Evolutionary conservation across 2,888 invertebrate species (phyloP), one percentile per base, ranked within the genome.

Genomic region (Ornithoptera alexandrae): DNA sequence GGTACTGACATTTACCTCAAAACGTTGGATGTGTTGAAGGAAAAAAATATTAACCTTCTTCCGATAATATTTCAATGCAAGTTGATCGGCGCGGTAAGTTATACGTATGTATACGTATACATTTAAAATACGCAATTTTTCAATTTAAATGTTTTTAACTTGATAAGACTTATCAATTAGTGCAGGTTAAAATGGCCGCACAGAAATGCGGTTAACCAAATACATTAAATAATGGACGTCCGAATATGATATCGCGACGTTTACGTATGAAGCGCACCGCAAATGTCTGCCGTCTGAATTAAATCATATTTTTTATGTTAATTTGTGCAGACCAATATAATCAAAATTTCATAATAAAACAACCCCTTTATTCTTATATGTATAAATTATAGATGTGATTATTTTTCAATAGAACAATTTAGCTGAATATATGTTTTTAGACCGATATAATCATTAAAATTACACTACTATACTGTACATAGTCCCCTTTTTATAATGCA

Each of bases 191-290:
- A 58, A 58, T 58, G 57, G 12, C 22, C 12, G 57, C 24, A n/a
- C 57, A 3, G 57, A 58, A 58, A 53, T 20, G 57, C n/a, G 57
- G 57, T 58, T 58, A 58, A 58, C 57, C 57, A 22, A 2, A 58
- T 58, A 58, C 22, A 22, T 58, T 22, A 58, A 58, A 58, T 58
- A 15, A 58, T 58, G 15, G 57, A 1, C 57, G 22, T 22, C n/a
- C 5, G 12, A 7, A 20, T 57, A 22, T 22, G 12, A 58, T 58
- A 15, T 7, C n/a, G n/a, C n/a, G 20, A 20, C 22, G 10, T n/a
- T 58, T 20, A 58, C 57, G 22, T 58, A 8, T 22, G 24, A 22
- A 58, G 12, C 57, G 0, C 57, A 22, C 57, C 57, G 57, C 57
- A 58, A 22, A 18, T 58, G 57, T 58, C 57, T 22, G 57, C 57